phyloP scores from a whole-genome alignment of 2,888 invertebrate genomes.

The Frankliniella fusca region DNA sequence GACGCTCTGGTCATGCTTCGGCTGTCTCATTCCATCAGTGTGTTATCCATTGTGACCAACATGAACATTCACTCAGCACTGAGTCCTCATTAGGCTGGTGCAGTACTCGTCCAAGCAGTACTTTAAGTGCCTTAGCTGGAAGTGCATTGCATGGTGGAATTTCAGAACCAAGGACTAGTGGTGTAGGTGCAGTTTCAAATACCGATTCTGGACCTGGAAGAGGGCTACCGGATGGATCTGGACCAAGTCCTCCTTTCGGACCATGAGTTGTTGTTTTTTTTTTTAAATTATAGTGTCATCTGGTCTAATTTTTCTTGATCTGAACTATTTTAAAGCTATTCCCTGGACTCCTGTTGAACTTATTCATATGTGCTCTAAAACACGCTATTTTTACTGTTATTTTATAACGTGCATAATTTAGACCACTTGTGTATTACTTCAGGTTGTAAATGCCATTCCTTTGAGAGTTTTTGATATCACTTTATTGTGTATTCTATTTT shows the following conservation, averaged over 20 bases:
- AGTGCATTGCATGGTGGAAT: neutral
- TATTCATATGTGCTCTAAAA: too few species aligned
- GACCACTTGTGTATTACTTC: neutral
- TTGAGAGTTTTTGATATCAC: neutral
- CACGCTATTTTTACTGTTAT: neutral
- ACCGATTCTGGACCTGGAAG: neutral
- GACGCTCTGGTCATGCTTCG: conserved; percentile 86
- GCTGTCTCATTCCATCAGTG: conserved; percentile 71
- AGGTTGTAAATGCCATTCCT: neutral
- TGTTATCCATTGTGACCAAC: conserved; percentile 13
- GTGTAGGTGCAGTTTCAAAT: conserved; percentile 6
- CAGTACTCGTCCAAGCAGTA: neutral
- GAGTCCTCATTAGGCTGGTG: neutral
- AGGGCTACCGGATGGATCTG: neutral
- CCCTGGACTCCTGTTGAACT: too few species aligned
- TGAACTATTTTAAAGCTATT: neutral
- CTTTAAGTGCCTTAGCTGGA: neutral
- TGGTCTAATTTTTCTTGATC: neutral
- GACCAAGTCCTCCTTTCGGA: neutral
- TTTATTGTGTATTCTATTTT: neutral
- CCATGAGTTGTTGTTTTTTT: neutral
- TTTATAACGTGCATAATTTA: neutral
- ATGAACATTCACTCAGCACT: neutral
- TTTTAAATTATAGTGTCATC: neutral
- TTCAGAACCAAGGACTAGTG: neutral